Evolutionary conservation across 2,888 invertebrate species (phyloP).

Genomic region (Ochropleura leucogaster): DNA sequence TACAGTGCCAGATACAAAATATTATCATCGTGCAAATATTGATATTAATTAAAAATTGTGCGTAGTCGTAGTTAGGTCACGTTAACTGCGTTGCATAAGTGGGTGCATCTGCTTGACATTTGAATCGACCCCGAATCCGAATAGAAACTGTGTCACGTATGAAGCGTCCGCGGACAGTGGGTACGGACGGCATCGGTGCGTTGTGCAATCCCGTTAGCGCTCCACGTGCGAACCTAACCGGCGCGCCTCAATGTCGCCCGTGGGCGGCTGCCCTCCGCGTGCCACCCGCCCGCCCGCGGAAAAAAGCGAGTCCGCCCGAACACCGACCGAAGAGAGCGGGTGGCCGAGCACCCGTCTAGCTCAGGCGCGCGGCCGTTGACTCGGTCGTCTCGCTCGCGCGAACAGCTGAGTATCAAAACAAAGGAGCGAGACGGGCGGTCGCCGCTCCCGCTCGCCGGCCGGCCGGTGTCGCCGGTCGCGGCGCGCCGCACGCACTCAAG

Average conservation of each 20-base stretch:
- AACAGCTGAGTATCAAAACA: conserved; percentile 91
- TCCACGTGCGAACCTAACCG: conserved; percentile 87
- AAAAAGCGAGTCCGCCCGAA: conserved; percentile 82
- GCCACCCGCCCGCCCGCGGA: conserved; percentile 78
- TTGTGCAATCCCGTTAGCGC: conserved; percentile 90
- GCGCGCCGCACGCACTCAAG: conserved; percentile 80
- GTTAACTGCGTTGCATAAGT: conserved; percentile 88
- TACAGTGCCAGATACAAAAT: conserved; percentile 21
- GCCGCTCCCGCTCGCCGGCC: conserved; percentile 89
- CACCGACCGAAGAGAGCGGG: conserved; percentile 70
- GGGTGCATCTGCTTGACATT: conserved; percentile 90
- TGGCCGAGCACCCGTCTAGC: conserved; percentile 73
- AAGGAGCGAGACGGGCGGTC: conserved; percentile 89
- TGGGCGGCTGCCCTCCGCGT: conserved; percentile 81
- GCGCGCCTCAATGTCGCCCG: conserved; percentile 89
- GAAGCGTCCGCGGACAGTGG: conserved; percentile 79
- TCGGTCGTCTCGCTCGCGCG: conserved; percentile 77
- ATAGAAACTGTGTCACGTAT: conserved; percentile 90
- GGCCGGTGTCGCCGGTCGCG: conserved; percentile 86
- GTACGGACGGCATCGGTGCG: conserved; percentile 80
- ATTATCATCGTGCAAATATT: conserved; percentile 34
- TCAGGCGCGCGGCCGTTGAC: conserved; percentile 74
- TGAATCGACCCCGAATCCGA: conserved; percentile 90
- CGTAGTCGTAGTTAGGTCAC: conserved; percentile 76
- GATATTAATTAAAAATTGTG: conserved; percentile 72